These are phyloP conservation scores for Wasmannia auropunctata DNA, from an alignment of 1,140 invertebrate species.

Conservation along the genomic window DNA sequence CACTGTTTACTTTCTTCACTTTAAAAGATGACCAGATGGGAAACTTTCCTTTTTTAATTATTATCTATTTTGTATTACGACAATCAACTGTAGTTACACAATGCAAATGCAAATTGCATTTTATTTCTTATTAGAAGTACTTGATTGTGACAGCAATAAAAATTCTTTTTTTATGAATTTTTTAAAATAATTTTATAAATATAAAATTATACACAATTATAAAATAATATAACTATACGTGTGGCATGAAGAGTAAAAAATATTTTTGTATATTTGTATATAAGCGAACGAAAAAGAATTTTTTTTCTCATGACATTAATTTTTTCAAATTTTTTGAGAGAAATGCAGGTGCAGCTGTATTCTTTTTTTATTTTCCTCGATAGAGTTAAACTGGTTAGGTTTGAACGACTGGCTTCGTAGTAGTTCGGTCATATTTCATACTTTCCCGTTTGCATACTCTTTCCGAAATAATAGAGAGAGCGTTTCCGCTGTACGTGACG, in stretches of 20 bases:
- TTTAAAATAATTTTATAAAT: neutral
- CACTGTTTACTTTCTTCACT: neutral
- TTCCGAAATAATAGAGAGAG: conserved; percentile 64
- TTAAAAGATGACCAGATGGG: neutral
- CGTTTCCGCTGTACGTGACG: conserved; percentile 60
- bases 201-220: neutral
- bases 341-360: neutral
- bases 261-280: neutral
- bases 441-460: conserved; percentile 43
- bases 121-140: neutral
- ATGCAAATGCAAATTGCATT: neutral
- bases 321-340: neutral
- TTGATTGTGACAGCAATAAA: neutral
- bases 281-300: neutral
- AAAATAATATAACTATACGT: neutral
- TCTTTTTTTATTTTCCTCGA: conserved; percentile 27
- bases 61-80: neutral
- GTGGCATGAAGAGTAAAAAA: neutral
- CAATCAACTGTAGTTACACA: neutral
- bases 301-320: neutral
- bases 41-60: neutral
- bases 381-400: neutral
- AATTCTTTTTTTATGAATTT: neutral
- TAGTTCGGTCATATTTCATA: conserved; percentile 48
- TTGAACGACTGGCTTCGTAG: conserved; percentile 19